phyloP scores from a whole-genome alignment of 2,888 invertebrate species.

The Torymus texanus region DNA sequence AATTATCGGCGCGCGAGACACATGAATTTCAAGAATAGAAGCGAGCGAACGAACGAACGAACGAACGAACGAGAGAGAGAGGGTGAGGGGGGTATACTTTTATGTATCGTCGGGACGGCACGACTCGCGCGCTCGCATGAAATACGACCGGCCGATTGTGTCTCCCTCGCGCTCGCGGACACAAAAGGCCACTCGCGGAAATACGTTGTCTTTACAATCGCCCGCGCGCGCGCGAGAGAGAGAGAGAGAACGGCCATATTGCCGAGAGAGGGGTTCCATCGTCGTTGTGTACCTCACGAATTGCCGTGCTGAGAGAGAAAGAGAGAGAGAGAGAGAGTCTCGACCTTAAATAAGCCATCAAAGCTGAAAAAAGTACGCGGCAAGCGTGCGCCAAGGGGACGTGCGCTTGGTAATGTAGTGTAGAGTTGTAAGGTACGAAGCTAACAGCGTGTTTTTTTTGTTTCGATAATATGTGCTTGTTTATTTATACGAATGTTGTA shows the following conservation, averaged over 20 bases:
- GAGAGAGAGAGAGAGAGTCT: neutral
- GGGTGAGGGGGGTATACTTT: slow-evolving; percentile 27
- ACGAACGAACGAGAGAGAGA: too few relatives aligned
- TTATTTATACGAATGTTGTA: too few relatives aligned
- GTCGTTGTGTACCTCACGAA: slow-evolving; percentile 50
- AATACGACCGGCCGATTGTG: slow-evolving; percentile 49
- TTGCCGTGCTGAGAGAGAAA: slow-evolving; percentile 30
- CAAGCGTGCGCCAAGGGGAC: neutral
- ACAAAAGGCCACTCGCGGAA: slow-evolving; percentile 51
- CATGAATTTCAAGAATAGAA: slow-evolving; percentile 55
- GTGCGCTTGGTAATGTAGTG: too few relatives aligned
- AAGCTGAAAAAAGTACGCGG: slow-evolving; percentile 4
- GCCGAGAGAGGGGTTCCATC: neutral
- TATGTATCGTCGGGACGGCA: slow-evolving; percentile 52
- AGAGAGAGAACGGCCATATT: slow-evolving; percentile 17
- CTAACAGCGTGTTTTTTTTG: too few relatives aligned
- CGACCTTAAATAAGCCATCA: slow-evolving; percentile 49
- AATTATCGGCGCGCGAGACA: slow-evolving; percentile 49
- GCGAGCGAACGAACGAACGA: slow-evolving; percentile 39
- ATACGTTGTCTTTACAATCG: slow-evolving; percentile 49
- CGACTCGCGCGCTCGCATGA: slow-evolving; percentile 57
- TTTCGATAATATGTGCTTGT: too few relatives aligned
- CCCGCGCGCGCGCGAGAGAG: slow-evolving; percentile 1
- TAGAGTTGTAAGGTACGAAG: too few relatives aligned
- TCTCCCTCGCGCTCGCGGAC: slow-evolving; percentile 18